Evolutionary conservation across 1,140 invertebrate species (phyloP), one percentile per base, ranked within the genome.

Genomic region (Drosophila orosa): DNA sequence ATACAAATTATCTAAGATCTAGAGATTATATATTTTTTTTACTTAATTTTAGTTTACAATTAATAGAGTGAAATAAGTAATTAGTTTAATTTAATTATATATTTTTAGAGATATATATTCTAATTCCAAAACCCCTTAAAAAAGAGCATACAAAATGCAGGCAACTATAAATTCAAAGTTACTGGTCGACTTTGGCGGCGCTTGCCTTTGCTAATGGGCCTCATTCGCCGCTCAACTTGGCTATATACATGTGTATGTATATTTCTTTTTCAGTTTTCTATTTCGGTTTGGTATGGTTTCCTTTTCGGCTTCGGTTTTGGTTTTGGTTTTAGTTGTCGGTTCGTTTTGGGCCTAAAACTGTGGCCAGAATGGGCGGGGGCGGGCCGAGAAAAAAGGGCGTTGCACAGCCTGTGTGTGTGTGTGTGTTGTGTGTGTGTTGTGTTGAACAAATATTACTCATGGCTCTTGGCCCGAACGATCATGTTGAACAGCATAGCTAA

Each of bases 381-480:
- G 65, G 80, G 65, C 55, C 44, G 82, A 86, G 78, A 85, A 81
- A 87, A 86, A 86, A 86, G 79, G 83, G 83, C 82, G 82, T 86
- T 72, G 82, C 74, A 19, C 56, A 35, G 68, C 40, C 55, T 24
- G 12, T 22, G 19, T 44, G 10, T 44, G 19, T 24, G 42, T 25
- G 22, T 45, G 42, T 25, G 29, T 31, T 12, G n/a, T 60, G 47
- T 80, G 35, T 37, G 33, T 37, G 45, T 27, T 48, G 77, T 48
- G 77, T 78, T 87, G 80, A 79, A 87, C 83, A 87, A 86, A 86
- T 86, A 86, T 86, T 86, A 86, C 83, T 86, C 83, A 86, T 87
- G 75, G 50, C 67, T 69, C 65, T 69, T 62, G 80, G 73, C 68
- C 67, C 54, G 71, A 65, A 68, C 47, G 75, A 74, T 73, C 83